Evolutionary conservation across 2,888 invertebrate genomes (phyloP), one percentile per base, ranked within the genome.

Genomic region (Philaethria dido): DNA sequence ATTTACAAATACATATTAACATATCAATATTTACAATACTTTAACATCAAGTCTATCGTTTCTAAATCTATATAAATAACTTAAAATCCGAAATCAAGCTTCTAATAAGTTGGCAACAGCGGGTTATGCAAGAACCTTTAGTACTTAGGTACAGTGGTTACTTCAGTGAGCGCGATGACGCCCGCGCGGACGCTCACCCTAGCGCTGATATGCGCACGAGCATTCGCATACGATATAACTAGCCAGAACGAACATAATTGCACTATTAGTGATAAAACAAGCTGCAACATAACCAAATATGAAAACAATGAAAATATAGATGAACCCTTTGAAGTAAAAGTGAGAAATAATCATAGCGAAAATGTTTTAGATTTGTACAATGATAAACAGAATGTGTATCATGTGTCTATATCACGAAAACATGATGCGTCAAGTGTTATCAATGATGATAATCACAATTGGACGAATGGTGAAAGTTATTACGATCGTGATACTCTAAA

Each of bases 141-240:
- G 39, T 13, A 33, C 6, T 9, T n/a, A n/a, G 29, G 5, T 22
- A 39, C 48, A 48, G 36, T 68, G 66, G 61, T 5, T 16, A 44
- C 22, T 18, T 55, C 75, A 74, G 74, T 75, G 57, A 50, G 59
- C 69, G 73, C 73, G 59, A 78, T 77, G 77, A 66, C 73, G 73
- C 67, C 70, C 65, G 67, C 71, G 71, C 74, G 71, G 57, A 45
- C 62, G 68, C 47, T 73, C 61, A 66, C 63, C 29, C 48, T 72
- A 29, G 68, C 64, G 57, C 48, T 69, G 45, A 50, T 71, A 20
- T 66, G 69, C 55, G 68, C 71, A 22, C 29, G 44, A 66, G 66
- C 64, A 11, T 14, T 63, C 29, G 39, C 59, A 16, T 50, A 48
- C 66, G 61, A 61, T 29, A 18, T 52, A 16, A 22, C 33, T 6